A percentile compares a stretch with the other conserved stretches of the same genome.
Evolutionary conservation across 2,888 invertebrate species (phyloP).

Genomic region (Clunio marinus): DNA sequence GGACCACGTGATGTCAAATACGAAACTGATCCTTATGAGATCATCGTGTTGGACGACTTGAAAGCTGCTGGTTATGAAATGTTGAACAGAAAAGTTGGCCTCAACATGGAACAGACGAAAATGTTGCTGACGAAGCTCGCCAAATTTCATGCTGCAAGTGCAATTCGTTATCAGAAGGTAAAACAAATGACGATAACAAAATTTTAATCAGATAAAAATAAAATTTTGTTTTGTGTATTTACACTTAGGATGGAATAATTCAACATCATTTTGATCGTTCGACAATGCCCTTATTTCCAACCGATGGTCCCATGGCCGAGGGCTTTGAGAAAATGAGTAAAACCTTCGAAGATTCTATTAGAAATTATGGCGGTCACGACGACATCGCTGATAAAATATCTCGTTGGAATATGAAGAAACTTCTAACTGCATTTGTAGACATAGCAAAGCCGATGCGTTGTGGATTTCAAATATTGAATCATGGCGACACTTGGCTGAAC

Average conservation of each 20-base stretch:
- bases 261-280: not conserved
- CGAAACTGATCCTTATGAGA: conserved; percentile 20
- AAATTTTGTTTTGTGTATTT: not conserved
- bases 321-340: not conserved
- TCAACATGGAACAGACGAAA: conserved; percentile 13
- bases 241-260: conserved; percentile 15
- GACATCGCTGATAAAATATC: not conserved
- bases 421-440: not conserved
- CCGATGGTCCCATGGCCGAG: not conserved
- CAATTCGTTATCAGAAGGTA: conserved; percentile 19
- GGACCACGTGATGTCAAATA: conserved; percentile 9
- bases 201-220: not conserved
- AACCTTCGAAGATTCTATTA: not conserved
- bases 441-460: not conserved
- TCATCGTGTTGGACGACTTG: conserved; percentile 36
- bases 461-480: conserved; percentile 39
- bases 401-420: not conserved
- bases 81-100: conserved; percentile 30
- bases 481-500: conserved; percentile 40
- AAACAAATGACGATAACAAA: too few species aligned
- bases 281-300: not conserved
- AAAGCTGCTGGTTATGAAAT: conserved; percentile 2
- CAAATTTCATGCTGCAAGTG: conserved; percentile 33
- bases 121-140: conserved; percentile 31
- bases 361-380: conserved; percentile 1